phyloP scores from a whole-genome alignment of 1,140 invertebrate species.

The Sinonovacula constricta region DNA sequence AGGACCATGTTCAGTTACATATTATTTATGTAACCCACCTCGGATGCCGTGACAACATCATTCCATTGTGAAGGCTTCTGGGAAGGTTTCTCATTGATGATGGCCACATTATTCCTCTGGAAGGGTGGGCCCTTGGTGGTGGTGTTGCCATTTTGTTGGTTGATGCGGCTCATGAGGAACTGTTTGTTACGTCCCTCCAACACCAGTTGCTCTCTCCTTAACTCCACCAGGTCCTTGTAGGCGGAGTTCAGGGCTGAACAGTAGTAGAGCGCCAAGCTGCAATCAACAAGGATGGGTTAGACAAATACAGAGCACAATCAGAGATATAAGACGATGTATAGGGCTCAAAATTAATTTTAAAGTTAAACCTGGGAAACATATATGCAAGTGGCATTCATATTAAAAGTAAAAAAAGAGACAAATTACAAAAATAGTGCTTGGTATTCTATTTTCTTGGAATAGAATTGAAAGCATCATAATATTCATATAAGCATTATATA shows the following conservation, averaged over 20 bases:
- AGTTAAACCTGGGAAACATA: background rate
- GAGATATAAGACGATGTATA: too few relatives aligned
- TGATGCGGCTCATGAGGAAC: constrained; percentile 88
- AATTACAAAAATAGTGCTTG: background rate
- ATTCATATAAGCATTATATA: too few relatives aligned
- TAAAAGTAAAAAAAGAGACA: background rate
- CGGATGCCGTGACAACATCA: too few relatives aligned
- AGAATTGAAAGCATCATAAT: too few relatives aligned
- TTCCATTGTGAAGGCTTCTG: too few relatives aligned
- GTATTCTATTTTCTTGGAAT: too few relatives aligned
- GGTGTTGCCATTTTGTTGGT: constrained; percentile 78
- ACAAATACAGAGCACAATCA: too few relatives aligned
- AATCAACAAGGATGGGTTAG: too few relatives aligned
- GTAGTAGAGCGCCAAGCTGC: constrained; percentile 88
- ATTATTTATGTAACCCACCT: too few relatives aligned
- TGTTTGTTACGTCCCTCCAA: constrained; percentile 94
- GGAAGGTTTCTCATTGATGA: too few relatives aligned
- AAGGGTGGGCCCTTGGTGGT: constrained; percentile 29
- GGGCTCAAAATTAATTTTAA: background rate
- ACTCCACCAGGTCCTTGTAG: constrained; percentile 89
- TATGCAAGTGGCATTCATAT: background rate
- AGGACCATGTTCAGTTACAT: too few relatives aligned
- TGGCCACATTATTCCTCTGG: too few relatives aligned
- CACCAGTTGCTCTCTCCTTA: constrained; percentile 91
- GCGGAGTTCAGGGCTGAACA: constrained; percentile 87